Base-by-base conservation (phyloP, 1,140 invertebrate species). In the Cardiocondyla obscurior region DNA sequence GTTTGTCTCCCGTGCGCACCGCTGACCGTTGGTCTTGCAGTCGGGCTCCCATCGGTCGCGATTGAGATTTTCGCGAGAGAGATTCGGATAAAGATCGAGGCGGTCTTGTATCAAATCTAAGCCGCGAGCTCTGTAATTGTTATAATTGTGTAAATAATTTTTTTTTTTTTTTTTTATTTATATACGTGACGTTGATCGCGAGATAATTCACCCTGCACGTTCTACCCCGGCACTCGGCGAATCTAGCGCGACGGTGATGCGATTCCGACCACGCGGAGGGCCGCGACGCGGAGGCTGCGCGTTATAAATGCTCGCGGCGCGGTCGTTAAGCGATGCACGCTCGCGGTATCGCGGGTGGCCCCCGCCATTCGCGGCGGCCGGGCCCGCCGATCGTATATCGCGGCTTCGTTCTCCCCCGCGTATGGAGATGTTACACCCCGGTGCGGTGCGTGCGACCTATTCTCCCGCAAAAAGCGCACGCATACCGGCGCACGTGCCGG, bases 381-480 rank as follows among this genome's bases (percentile, higher is more conserved):
- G n/a, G n/a, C 91, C 90, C 65, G 76, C 87, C 91, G 92, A 93
- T 94, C 92, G 91, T 92, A 92, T 92, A 93, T 93, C 91, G 92
- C 92, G 92, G 92, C 92, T 92, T 93, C 91, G 88, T 93, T 69
- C 88, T 83, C 22, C 55, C 72, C 73, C 65, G 67, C 83, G 87
- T 90, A 94, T 93, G 92, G 91, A 94, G 93, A 94, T 91, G 92
- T 94, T 92, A 92, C 86, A 83, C 51, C 58, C 60, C 55, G 65
- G 51, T 83, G 60, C 55, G 65, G 51, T 83, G 60, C 82, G 73
- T 77, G 53, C 55, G 25, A 30, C 30, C 55, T 28, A 49, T 84
- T 73, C 22, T 44, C 22, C 62, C 85, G 55, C 36, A 74, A 86
- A 82, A 86, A 57, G 55, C 36, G 57, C 70, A 25, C 53, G 46